Base-by-base conservation (phyloP, 2,797 vertebrate species). In the Hephaestus fuliginosus region DNA sequence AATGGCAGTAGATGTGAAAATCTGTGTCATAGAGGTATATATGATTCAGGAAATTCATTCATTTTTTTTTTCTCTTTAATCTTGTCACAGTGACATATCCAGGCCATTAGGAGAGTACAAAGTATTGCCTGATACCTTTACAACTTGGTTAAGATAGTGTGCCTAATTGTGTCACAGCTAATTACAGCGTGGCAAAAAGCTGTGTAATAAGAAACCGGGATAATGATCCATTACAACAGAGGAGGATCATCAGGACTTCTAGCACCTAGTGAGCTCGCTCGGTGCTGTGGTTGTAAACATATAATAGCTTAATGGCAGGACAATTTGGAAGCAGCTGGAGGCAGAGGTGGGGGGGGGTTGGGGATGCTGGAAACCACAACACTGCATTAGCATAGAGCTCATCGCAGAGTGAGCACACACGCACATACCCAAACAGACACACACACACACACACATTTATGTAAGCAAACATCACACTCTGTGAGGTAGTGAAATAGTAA, bases 261-360 rank as follows among this genome's bases (percentile, higher is more conserved):
- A 86, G 88, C 92, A 93, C 94, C 95, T 95, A 93, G 86, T 84
- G 87, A 95, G 93, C 92, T 94, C 83, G 78, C 92, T 84, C 86
- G 0, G 57, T 86, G 91, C 94, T 93, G 93, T 93, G 96, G 94
- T 94, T 91, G 89, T 96, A 96, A 95, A 93, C 93, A 95, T 96
- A 96, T 96, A 96, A 97, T 96, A 93, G 96, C 90, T 96, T 97
- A 97, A 97, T 97, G 94, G 94, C 82, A 84, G 88, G 90, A 92
- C 95, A 97, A 97, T 97, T 97, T 97, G 93, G 93, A 95, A 96
- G 95, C 96, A 97, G 96, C 97, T 96, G 96, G 95, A 94, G 91
- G 94, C 86, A 80, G 93, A 91, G 94, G 30, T 33, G 3, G 30
- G 30, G 30, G 30, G 30, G 70, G 39, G 44, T 22, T 51, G 10